Evolutionary conservation across 2,888 invertebrate species (phyloP), one percentile per base, ranked within the genome.

Genomic region (Drosophila cognata): DNA sequence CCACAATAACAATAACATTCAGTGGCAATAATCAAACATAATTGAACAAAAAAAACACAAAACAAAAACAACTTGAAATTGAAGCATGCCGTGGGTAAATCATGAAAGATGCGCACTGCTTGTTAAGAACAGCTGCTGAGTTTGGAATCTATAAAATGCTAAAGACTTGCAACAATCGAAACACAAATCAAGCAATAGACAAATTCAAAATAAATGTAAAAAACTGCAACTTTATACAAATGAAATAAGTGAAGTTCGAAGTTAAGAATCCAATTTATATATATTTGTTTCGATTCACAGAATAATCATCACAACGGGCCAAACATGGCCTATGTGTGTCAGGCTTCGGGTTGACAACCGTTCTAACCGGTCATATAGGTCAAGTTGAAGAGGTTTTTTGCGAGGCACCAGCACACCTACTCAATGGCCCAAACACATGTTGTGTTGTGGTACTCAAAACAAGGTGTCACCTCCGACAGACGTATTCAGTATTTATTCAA

Each of bases 31-130:
- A 61, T 67, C 52, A 57, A 56, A 69, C 75, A 76, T 84, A 70
- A 88, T 82, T 77, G 63, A 56, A 66, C 21, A 21, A 68, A 88
- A 79, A 82, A 77, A 64, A 61, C 36, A 67, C 21, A 21, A 21
- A 21, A 41, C 11, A 58, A 56, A 68, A 46, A 46, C 51, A 67
- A 66, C 72, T 61, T 80, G 59, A 64, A 70, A 73, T 64, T 58
- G 41, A 64, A 70, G 64, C 57, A 69, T 62, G 53, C 56, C 52
- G 52, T 52, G 52, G n/a, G 52, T 52, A 52, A 52, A 52, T 8
- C n/a, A 31, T 38, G 36, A 29, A 67, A 55, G 25, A 66, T 8
- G 16, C 31, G 21, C 25, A 43, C 28, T 10, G 43, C 41, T 31
- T 31, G n/a, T 8, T 16, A 18, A 28, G 13, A 16, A 4, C 16